Evolutionary conservation across 2,113 vertebrate genomes (phyloP).

Genomic region (Grantiella picta): DNA sequence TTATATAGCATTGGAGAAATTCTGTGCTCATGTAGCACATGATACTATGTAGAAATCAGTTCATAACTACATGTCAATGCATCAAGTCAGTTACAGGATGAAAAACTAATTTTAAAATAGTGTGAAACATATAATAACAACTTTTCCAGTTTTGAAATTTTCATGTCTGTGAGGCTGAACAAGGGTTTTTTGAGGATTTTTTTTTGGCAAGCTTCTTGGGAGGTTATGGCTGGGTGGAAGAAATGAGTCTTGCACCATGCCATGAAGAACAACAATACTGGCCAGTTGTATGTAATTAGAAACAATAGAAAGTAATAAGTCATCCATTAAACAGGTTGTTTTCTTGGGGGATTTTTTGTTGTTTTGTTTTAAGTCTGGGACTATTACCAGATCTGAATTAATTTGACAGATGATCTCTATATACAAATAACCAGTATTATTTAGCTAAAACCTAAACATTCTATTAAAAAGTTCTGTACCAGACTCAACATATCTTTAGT

Average conservation of each 20-base stretch:
- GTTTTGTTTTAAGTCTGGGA: neutral
- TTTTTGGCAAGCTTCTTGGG: neutral
- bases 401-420: neutral
- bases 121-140: neutral
- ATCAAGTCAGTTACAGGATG: neutral
- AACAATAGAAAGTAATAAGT: neutral
- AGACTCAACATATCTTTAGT: neutral
- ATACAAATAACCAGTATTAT: neutral
- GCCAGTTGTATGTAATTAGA: neutral
- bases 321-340: neutral
- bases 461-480: neutral
- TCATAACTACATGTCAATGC: neutral
- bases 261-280: neutral
- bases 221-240: neutral
- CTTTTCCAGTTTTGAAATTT: neutral
- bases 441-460: neutral
- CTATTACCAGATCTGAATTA: neutral
- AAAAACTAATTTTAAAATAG: neutral
- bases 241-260: neutral
- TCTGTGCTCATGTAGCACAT: neutral
- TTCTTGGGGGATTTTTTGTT: neutral
- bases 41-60: neutral
- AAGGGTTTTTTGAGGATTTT: neutral
- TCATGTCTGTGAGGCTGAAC: neutral
- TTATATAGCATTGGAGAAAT: neutral